These are phyloP conservation scores for Petaurus breviceps DNA, from an alignment of 2,113 vertebrate genomes.

Conservation along the genomic window DNA sequence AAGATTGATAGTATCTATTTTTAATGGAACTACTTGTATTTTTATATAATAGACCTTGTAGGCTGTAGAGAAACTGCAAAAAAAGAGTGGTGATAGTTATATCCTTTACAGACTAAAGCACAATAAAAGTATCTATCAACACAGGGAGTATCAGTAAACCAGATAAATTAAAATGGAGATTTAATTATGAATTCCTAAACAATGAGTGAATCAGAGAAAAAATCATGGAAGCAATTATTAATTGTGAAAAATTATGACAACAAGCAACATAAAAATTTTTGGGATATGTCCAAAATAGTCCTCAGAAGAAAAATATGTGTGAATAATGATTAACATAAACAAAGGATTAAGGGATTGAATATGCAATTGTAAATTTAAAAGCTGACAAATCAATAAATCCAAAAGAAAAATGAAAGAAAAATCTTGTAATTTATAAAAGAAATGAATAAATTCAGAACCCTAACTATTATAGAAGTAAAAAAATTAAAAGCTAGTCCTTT, in stretches of 20 bases:
- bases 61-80: not conserved
- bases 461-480: not conserved
- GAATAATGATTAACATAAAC: not conserved
- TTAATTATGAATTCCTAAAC: not conserved
- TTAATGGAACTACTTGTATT: not conserved
- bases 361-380: not conserved
- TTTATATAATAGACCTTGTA: not conserved
- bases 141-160: not conserved
- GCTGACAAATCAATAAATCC: not conserved
- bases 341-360: not conserved
- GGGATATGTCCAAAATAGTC: not conserved
- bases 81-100: not conserved
- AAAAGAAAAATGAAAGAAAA: not conserved
- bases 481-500: not conserved
- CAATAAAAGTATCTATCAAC: not conserved
- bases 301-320: not conserved
- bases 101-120: not conserved
- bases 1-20: not conserved
- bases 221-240: not conserved
- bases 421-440: not conserved
- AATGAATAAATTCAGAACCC: not conserved
- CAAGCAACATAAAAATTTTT: not conserved
- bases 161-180: not conserved
- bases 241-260: not conserved
- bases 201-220: not conserved